A percentile compares a stretch with the other conserved stretches of the same genome.
Conservation (phyloP, 2,113 vertebrate genomes). For the Orthonyx spaldingii region DNA sequence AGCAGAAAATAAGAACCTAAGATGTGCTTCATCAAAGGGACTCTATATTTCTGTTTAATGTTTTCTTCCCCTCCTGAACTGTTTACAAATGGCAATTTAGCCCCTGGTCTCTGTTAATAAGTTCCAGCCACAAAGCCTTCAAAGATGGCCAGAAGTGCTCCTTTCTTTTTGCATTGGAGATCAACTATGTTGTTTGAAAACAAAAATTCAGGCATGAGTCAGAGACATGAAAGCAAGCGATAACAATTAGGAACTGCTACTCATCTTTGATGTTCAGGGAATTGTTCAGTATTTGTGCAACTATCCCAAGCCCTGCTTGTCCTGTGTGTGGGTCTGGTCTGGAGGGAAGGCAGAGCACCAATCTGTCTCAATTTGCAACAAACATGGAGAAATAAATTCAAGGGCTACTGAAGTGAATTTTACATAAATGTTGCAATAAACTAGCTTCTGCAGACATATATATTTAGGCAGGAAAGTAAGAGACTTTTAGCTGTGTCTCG, state of each 20-base stretch:
- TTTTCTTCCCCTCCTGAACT: background rate
- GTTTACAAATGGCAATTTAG: conserved; percentile 4
- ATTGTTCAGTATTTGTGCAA: background rate
- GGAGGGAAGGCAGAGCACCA: background rate
- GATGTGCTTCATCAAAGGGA: background rate
- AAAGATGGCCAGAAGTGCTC: background rate
- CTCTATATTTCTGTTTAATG: background rate
- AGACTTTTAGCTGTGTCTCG: background rate
- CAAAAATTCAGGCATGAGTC: background rate
- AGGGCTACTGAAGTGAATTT: background rate
- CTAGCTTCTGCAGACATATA: background rate
- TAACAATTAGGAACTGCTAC: background rate
- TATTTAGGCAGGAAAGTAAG: background rate
- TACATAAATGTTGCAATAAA: background rate
- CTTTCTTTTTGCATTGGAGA: background rate
- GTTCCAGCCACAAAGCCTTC: background rate
- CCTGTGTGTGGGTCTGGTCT: background rate
- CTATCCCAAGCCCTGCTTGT: background rate
- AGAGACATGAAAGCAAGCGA: background rate
- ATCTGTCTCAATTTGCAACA: background rate
- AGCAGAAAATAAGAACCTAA: background rate
- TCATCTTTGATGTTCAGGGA: background rate
- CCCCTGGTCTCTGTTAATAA: background rate
- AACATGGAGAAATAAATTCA: background rate
- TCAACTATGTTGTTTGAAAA: background rate